Evolutionary conservation across 2,113 vertebrate genomes (phyloP).

Genomic region (Archocentrus centrarchus): DNA sequence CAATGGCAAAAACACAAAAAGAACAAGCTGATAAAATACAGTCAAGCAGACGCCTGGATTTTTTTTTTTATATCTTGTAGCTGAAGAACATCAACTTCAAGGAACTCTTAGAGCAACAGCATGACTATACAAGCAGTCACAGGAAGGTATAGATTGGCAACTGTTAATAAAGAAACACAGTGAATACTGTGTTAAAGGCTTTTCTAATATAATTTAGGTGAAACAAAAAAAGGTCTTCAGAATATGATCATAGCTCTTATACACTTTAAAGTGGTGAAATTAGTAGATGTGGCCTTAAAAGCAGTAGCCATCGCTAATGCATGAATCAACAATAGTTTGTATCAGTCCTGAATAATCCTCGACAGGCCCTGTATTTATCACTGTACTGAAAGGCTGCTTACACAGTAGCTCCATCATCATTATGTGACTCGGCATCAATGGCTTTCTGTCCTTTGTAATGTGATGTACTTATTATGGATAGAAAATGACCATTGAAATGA

Average conservation of each 20-base stretch:
- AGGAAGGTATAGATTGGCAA: not conserved
- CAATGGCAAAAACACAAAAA: not conserved
- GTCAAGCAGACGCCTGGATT: not conserved
- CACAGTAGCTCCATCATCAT: not conserved
- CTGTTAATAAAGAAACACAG: no score
- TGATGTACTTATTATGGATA: not conserved
- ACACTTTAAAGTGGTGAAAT: not conserved
- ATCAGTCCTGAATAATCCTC: not conserved
- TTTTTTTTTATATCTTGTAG: not conserved
- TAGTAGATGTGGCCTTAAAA: not conserved
- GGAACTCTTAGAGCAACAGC: not conserved
- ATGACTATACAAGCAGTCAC: not conserved
- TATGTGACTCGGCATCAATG: not conserved
- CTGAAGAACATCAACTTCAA: not conserved
- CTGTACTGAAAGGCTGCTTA: not conserved
- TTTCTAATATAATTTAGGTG: not conserved
- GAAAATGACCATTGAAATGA: not conserved
- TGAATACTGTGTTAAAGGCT: no score
- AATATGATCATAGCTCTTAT: not conserved
- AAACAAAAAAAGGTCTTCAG: not conserved
- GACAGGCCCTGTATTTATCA: not conserved
- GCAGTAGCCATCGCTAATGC: not conserved
- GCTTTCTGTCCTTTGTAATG: not conserved
- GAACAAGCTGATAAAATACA: not conserved
- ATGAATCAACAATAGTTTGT: not conserved